Conservation (phyloP, 35 echinoderm and acorn worm species). For the Lytechinus pictus region DNA sequence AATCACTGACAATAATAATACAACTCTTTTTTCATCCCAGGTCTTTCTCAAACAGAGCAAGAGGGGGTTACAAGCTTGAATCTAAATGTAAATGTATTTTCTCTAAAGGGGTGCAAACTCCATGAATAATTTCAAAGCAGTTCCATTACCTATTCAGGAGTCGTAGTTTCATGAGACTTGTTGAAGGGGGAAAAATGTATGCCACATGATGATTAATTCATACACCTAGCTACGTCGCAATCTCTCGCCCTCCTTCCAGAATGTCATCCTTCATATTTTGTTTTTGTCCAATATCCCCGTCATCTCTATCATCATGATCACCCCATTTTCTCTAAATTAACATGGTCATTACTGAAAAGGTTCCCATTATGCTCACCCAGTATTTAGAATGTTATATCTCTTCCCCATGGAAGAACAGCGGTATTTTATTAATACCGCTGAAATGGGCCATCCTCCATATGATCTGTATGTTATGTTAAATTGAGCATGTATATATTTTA, state of each 20-base stretch:
- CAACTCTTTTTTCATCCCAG: neutral
- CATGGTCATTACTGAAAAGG: no score
- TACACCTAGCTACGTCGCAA: neutral
- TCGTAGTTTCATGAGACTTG: neutral
- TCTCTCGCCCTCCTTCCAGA: neutral
- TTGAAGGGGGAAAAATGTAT: neutral
- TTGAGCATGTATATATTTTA: no score
- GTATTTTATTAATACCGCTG: no score
- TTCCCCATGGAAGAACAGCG: no score
- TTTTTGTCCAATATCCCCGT: no score
- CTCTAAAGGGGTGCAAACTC: neutral
- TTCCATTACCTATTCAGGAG: neutral
- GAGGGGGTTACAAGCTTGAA: neutral
- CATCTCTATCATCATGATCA: no score
- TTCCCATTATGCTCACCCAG: no score
- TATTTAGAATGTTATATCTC: neutral
- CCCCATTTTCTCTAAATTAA: no score
- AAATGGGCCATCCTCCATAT: no score
- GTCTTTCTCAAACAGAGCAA: neutral
- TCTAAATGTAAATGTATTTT: constrained; percentile 42
- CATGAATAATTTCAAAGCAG: constrained; percentile 22
- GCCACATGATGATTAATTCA: neutral
- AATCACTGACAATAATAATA: neutral
- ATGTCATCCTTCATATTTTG: neutral
- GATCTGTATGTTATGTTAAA: no score